Evolutionary conservation across 2,113 vertebrate species (phyloP).

Genomic region (Oryzias javanicus): DNA sequence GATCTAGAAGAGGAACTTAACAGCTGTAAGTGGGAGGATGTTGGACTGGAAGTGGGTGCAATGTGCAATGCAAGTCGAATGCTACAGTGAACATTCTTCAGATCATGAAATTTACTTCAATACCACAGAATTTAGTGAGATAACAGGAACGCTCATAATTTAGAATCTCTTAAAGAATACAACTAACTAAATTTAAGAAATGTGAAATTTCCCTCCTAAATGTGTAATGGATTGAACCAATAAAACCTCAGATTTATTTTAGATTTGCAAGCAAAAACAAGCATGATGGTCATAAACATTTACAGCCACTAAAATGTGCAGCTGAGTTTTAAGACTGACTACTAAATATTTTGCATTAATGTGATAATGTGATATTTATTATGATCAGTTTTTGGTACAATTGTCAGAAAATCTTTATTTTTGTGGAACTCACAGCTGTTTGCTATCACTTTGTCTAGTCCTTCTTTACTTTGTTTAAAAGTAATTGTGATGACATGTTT

Average conservation of each 20-base stretch:
- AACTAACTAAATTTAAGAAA: slow-evolving; percentile 28
- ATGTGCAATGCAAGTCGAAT: slow-evolving; percentile 8
- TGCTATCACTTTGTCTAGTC: slow-evolving; percentile 48
- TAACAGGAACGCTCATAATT: slow-evolving; percentile 28
- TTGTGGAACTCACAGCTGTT: slow-evolving; percentile 24
- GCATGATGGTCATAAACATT: slow-evolving; percentile 32
- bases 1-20: slow-evolving; percentile 5
- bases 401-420: background rate
- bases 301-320: slow-evolving; percentile 15
- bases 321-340: slow-evolving; percentile 15
- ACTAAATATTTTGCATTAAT: slow-evolving; percentile 7
- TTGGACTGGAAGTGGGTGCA: slow-evolving; percentile 37
- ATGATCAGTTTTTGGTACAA: slow-evolving; percentile 4
- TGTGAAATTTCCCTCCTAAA: too few relatives aligned
- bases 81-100: too few relatives aligned
- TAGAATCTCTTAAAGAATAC: slow-evolving; percentile 29
- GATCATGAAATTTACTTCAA: too few relatives aligned
- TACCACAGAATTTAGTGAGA: slow-evolving; percentile 38
- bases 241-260: slow-evolving; percentile 21
- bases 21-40: slow-evolving; percentile 22
- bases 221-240: too few relatives aligned
- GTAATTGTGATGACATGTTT: slow-evolving; percentile 58
- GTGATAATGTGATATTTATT: slow-evolving; percentile 1
- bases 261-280: slow-evolving; percentile 12
- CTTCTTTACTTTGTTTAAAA: slow-evolving; percentile 37